phyloP scores from a whole-genome alignment of 2,113 vertebrate species.

The Anhinga rufa region DNA sequence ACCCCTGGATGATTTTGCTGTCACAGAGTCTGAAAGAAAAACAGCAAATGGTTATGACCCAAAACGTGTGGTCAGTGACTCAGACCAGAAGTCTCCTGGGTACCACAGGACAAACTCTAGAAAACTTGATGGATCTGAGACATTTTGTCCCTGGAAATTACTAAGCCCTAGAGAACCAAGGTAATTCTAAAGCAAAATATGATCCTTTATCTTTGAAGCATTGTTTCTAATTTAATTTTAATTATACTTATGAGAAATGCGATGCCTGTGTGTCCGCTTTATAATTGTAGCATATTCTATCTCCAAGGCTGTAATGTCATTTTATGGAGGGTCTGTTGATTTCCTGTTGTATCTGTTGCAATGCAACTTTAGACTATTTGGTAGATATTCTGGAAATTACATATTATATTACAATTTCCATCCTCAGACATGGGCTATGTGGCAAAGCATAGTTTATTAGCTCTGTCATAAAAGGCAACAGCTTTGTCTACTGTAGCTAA shows the following conservation, averaged over 20 bases:
- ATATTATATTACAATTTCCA: neutral
- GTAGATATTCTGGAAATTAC: neutral
- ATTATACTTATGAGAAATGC: constrained; percentile 28
- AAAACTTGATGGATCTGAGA: neutral
- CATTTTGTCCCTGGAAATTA: neutral
- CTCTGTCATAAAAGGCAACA: neutral
- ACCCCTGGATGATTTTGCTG: neutral
- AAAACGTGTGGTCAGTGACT: neutral
- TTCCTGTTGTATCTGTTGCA: neutral
- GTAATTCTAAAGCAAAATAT: constrained; percentile 1
- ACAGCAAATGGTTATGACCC: neutral
- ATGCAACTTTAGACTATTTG: neutral
- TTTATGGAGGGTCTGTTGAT: neutral
- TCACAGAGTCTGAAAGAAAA: neutral
- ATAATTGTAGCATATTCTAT: neutral
- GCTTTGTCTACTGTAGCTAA: neutral
- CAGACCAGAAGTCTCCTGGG: neutral
- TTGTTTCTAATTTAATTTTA: constrained; percentile 47
- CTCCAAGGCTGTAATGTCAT: neutral
- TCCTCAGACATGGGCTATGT: neutral
- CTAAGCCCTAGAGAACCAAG: constrained; percentile 1
- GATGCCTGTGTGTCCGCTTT: neutral
- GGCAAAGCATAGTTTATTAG: neutral
- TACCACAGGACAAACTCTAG: neutral
- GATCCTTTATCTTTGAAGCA: neutral